These are phyloP conservation scores for Chydorus sphaericus DNA, from an alignment of 2,888 invertebrate genomes.

Conservation along the genomic window DNA sequence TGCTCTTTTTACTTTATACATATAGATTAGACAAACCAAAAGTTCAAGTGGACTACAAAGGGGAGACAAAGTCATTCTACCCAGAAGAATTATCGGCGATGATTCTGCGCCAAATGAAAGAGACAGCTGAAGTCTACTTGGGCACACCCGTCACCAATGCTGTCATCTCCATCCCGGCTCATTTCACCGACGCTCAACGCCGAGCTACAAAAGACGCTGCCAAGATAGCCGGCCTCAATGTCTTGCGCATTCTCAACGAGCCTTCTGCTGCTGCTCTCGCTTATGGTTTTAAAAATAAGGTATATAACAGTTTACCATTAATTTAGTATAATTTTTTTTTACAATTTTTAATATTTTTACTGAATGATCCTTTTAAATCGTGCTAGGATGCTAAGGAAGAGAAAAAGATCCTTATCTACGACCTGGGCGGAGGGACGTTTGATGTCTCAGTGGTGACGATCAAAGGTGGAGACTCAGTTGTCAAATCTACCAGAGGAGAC, in stretches of 20 bases:
- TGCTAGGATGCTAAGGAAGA: conserved; percentile 77
- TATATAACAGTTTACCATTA: too few species aligned
- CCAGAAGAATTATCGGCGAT: conserved; percentile 94
- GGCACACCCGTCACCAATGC: conserved; percentile 87
- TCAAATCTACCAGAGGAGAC: conserved; percentile 98
- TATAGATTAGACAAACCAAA: too few species aligned
- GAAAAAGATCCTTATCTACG: conserved; percentile 85
- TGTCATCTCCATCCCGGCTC: conserved; percentile 95
- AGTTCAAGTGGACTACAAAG: too few species aligned
- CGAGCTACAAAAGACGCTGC: conserved; percentile 99
- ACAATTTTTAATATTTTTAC: too few species aligned
- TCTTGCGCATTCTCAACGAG: conserved; percentile 93
- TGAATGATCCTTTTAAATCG: too few species aligned
- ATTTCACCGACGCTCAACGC: conserved; percentile 97
- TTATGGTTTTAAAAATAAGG: conserved; percentile 96
- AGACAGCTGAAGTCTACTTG: conserved; percentile 88
- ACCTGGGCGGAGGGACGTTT: conserved; percentile 97
- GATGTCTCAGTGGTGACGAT: conserved; percentile 97
- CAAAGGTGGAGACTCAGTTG: conserved; percentile 99
- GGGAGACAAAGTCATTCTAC: conserved; percentile 67
- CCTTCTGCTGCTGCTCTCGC: conserved; percentile 97
- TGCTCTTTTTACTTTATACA: too few species aligned
- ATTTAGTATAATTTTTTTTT: too few species aligned
- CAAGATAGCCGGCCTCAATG: conserved; percentile 92
- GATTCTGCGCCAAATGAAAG: conserved; percentile 91